A percentile compares a stretch with the other conserved stretches of the same genome.
These are phyloP conservation scores for Torymus tubicola DNA, from an alignment of 2,888 invertebrate genomes.

Conservation along the genomic window DNA sequence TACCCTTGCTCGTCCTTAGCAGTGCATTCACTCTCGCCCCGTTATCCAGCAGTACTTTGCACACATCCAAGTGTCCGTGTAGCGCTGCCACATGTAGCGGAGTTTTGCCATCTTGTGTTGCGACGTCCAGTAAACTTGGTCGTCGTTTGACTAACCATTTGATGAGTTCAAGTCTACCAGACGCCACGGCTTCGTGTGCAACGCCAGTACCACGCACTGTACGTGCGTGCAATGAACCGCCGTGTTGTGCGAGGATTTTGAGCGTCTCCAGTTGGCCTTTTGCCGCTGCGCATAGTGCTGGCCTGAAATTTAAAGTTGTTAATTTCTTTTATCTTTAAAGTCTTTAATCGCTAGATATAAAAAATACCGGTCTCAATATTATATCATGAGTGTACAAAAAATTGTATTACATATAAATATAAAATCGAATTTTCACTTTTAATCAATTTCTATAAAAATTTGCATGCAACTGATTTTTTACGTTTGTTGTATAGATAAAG, in stretches of 20 bases:
- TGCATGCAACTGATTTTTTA: no score
- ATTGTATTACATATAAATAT: no score
- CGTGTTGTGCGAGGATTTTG: conserved; percentile 84
- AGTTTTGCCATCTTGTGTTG: conserved; percentile 95
- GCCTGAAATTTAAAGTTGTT: conserved; percentile 75
- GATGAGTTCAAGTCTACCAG: conserved; percentile 91
- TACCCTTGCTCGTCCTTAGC: conserved; percentile 88
- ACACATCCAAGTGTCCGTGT: conserved; percentile 95
- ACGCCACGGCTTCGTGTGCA: conserved; percentile 96
- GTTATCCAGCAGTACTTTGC: conserved; percentile 89
- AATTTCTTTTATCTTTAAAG: no score
- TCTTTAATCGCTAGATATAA: no score
- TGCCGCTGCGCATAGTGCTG: conserved; percentile 96
- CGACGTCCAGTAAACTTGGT: conserved; percentile 89
- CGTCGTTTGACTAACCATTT: conserved; percentile 91
- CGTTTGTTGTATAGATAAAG: no score
- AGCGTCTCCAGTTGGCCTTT: conserved; percentile 96
- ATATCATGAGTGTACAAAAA: no score
- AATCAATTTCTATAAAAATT: no score
- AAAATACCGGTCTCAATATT: no score
- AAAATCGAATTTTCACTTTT: no score
- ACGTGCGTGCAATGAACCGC: conserved; percentile 93
- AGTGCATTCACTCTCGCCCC: conserved; percentile 92
- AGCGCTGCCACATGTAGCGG: conserved; percentile 96
- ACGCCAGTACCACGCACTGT: conserved; percentile 97